A percentile compares a stretch with the other conserved stretches of the same genome.
Conservation (phyloP, 2,797 vertebrate species). For the Microhierax caerulescens region DNA sequence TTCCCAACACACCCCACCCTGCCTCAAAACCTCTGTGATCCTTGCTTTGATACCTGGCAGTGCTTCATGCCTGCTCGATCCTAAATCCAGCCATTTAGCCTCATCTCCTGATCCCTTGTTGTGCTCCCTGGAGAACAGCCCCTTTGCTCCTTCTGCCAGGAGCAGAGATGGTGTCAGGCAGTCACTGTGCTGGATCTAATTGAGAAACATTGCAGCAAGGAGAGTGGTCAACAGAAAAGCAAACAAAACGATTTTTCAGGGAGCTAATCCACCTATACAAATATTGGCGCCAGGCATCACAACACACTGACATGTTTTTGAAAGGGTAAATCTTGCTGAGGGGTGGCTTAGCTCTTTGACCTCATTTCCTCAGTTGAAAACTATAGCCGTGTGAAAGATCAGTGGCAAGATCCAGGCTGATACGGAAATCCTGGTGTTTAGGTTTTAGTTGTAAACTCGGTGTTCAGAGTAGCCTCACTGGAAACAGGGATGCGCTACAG, state of each 20-base stretch:
- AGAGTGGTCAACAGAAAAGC: constrained; percentile 40
- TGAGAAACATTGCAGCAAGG: constrained; percentile 24
- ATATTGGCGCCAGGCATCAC: constrained; percentile 8
- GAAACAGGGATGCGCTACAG: not conserved
- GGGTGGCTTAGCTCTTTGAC: constrained; percentile 62
- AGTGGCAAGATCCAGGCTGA: not conserved
- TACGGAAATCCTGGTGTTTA: not conserved
- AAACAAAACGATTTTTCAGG: constrained; percentile 25
- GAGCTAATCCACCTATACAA: constrained; percentile 52
- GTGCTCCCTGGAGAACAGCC: not conserved
- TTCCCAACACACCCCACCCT: not conserved
- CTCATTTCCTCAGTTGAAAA: constrained; percentile 43
- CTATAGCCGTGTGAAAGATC: constrained; percentile 24
- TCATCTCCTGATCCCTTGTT: not conserved
- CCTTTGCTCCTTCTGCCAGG: not conserved
- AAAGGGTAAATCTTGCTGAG: constrained; percentile 54
- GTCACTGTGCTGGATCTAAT: not conserved
- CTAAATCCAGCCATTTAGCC: not conserved
- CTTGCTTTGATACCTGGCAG: not conserved
- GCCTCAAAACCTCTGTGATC: not conserved
- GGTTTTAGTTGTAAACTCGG: not conserved
- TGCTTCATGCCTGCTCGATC: not conserved
- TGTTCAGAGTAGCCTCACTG: not conserved
- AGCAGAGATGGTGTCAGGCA: not conserved
- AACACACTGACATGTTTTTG: constrained; percentile 21